These are phyloP conservation scores for Gila orcuttii DNA, from an alignment of 2,113 vertebrate species.

Conservation along the genomic window DNA sequence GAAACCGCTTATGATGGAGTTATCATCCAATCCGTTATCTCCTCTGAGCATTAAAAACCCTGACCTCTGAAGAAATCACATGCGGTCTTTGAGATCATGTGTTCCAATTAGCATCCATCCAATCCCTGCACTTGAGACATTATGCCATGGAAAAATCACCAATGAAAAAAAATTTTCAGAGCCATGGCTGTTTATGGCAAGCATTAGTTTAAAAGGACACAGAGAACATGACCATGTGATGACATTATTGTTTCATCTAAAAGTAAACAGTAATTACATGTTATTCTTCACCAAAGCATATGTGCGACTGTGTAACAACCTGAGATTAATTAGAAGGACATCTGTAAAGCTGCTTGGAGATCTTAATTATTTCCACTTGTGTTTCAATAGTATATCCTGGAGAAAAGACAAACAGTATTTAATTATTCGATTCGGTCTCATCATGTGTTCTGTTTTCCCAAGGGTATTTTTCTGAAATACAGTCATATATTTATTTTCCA, in stretches of 20 bases:
- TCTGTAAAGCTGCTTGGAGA: slow-evolving; percentile 34
- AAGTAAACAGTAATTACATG: neutral
- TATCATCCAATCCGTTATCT: neutral
- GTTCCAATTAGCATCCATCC: neutral
- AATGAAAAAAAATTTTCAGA: neutral
- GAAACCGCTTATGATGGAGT: neutral
- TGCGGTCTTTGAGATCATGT: neutral
- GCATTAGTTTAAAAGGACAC: slow-evolving; percentile 9
- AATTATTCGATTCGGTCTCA: slow-evolving; percentile 14
- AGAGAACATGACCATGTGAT: slow-evolving; percentile 9
- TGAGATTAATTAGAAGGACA: slow-evolving; percentile 42
- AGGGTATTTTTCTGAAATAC: neutral
- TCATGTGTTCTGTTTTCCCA: neutral
- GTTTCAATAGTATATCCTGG: slow-evolving; percentile 22
- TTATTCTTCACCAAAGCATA: neutral
- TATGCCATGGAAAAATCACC: neutral
- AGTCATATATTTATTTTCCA: neutral
- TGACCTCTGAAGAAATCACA: slow-evolving; percentile 1
- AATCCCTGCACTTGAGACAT: neutral
- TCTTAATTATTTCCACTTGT: slow-evolving; percentile 43
- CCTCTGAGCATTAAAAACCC: neutral
- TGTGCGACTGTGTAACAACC: slow-evolving; percentile 7
- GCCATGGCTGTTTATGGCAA: neutral
- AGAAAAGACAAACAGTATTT: slow-evolving; percentile 32
- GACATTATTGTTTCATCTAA: neutral